Evolutionary conservation across 1,140 invertebrate species (phyloP), one percentile per base, ranked within the genome.

Genomic region (Notospermus geniculatus): DNA sequence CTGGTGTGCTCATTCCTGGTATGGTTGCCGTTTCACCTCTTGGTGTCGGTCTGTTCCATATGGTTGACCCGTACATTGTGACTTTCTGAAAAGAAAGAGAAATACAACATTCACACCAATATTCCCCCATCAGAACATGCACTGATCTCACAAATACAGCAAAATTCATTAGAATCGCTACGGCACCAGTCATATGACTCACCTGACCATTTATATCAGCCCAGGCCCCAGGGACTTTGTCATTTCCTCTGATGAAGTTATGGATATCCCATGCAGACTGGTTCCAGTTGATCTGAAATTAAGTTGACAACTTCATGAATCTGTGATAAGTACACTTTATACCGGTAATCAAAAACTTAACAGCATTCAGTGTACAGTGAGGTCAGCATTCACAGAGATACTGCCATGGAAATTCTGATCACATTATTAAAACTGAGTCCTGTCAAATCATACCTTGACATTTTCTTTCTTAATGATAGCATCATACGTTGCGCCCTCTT

Each of bases 211-310:
- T 85, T 0, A 97, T 80, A 0, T 82, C 76, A 0, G 90, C 88
- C 83, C 90, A 90, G 0, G 95, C 94, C 1, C 95, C 95, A 0
- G 95, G 95, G 23, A 78, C 73, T 52, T 93, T 95, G 74, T 98
- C 95, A 71, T 95, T 83, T 1, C 92, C 95, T 41, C 95, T 83
- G 61, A 98, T 93, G 71, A 97, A 98, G 81, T 98, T 91, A 78
- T 97, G 95, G 7, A 97, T 82, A 63, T 86, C 76, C 57, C 85
- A 43, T 17, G 88, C 86, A n/a, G 77, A 78, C 81, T 90, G 87
- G 0, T 84, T 82, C 86, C 88, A 91, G 62, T 93, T 86, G 52
- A 96, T 86, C 86, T 90, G 59, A 65, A 58, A 64, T 57, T 46
- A 36, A 66, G 46, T n/a, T n/a, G n/a, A n/a, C n/a, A n/a, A n/a